Evolutionary conservation across 2,113 vertebrate genomes (phyloP).

Genomic region (Sinosuthora webbiana): DNA sequence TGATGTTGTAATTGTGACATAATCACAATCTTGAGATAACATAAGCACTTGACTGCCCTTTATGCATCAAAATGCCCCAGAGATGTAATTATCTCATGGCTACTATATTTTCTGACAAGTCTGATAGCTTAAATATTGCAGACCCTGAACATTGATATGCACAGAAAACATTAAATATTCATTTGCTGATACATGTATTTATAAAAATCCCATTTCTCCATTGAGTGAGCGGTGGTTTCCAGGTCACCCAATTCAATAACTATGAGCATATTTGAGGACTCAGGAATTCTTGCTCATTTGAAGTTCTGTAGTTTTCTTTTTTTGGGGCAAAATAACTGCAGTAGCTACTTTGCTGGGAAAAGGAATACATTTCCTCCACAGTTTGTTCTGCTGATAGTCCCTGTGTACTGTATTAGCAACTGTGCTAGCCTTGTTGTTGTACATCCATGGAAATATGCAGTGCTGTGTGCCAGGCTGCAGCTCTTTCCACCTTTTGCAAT

Average conservation of each 20-base stretch:
- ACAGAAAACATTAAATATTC: constrained; percentile 61
- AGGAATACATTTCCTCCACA: background rate
- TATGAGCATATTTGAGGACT: constrained; percentile 4
- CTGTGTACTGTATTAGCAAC: background rate
- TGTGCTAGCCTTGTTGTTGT: accelerated
- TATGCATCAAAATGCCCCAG: background rate
- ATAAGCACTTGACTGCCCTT: background rate
- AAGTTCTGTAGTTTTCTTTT: background rate
- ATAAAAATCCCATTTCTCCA: constrained; percentile 32
- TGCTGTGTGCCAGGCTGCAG: background rate
- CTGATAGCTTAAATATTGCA: constrained; percentile 46
- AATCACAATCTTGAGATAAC: background rate
- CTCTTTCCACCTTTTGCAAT: background rate
- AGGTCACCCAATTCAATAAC: constrained; percentile 6
- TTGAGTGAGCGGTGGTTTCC: background rate
- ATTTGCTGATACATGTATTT: constrained; percentile 35
- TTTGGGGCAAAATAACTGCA: background rate
- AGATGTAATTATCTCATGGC: constrained; percentile 43
- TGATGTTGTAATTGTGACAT: background rate
- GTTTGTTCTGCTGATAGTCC: background rate
- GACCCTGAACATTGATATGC: background rate
- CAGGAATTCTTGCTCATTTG: background rate
- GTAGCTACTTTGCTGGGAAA: background rate
- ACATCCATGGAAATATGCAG: background rate
- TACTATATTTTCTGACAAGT: constrained; percentile 24